These are phyloP conservation scores for Rhegmatorhina hoffmannsi DNA, from an alignment of 2,113 vertebrate species.

Conservation along the genomic window DNA sequence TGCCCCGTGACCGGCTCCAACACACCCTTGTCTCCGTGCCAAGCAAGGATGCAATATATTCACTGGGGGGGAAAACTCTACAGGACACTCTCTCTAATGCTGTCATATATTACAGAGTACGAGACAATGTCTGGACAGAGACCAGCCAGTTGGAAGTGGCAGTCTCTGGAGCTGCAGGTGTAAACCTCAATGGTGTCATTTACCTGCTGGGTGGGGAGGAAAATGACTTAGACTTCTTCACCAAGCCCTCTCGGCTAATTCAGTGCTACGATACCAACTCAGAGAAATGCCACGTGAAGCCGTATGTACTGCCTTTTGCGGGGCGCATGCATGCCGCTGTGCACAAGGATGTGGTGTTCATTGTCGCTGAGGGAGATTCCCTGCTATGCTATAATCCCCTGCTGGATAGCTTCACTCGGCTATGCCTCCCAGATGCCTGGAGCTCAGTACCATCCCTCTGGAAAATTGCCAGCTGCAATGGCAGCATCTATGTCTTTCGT, in stretches of 20 bases:
- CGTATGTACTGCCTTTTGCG: conserved; percentile 92
- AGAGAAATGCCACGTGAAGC: conserved; percentile 92
- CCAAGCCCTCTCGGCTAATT: conserved; percentile 95
- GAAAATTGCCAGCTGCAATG: conserved; percentile 99
- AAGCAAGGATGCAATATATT: conserved; percentile 92
- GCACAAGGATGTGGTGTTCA: conserved; percentile 96
- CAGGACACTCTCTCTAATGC: conserved; percentile 96
- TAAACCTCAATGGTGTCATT: conserved; percentile 93
- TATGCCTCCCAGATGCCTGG: conserved; percentile 95
- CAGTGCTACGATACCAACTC: conserved; percentile 94
- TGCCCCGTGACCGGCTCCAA: conserved; percentile 94
- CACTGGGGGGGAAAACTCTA: conserved; percentile 92
- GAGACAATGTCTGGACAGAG: conserved; percentile 96
- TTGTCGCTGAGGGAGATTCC: conserved; percentile 93
- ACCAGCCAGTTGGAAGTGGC: conserved; percentile 93
- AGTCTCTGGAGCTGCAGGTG: conserved; percentile 92
- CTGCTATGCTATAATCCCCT: conserved; percentile 96
- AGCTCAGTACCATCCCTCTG: conserved; percentile 93
- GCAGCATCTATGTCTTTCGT: conserved; percentile 95
- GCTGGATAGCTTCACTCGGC: conserved; percentile 94
- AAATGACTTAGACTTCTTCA: conserved; percentile 98
- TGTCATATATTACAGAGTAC: conserved; percentile 94
- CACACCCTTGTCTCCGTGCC: conserved; percentile 94
- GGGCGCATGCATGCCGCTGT: conserved; percentile 95
- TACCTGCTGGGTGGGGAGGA: conserved; percentile 96